Evolutionary conservation across 2,797 vertebrate species (phyloP).

Genomic region (Eidolon dupreanum): DNA sequence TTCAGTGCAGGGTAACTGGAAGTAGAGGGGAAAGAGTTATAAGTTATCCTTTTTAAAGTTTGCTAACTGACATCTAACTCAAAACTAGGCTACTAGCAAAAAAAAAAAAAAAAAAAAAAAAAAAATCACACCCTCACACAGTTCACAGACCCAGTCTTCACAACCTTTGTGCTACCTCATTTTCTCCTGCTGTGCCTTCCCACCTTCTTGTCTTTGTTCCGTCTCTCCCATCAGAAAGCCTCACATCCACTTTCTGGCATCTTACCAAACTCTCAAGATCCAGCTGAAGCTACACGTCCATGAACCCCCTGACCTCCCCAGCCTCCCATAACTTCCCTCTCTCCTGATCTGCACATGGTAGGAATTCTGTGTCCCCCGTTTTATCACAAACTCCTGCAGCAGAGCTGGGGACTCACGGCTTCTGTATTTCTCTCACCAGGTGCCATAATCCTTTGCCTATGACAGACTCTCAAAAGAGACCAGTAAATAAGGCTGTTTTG

Average conservation of each 20-base stretch:
- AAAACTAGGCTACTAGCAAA: neutral
- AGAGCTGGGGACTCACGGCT: neutral
- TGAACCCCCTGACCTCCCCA: neutral
- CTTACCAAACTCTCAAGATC: neutral
- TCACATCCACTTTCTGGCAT: neutral
- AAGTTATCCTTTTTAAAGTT: neutral
- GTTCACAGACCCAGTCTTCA: neutral
- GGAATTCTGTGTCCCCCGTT: neutral
- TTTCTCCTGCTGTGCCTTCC: neutral
- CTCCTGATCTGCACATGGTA: neutral
- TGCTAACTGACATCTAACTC: neutral
- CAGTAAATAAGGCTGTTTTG: neutral
- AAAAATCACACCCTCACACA: neutral
- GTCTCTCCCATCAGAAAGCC: neutral
- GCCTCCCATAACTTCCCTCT: neutral
- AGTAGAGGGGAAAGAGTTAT: neutral
- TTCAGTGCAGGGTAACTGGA: accelerated
- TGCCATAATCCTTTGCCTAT: neutral
- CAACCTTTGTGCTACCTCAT: too few relatives aligned
- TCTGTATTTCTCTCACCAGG: neutral
- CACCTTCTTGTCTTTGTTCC: neutral
- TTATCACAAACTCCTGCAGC: neutral
- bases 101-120: neutral
- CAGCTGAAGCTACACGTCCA: neutral
- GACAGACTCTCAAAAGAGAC: neutral